Evolutionary conservation across 1,140 invertebrate species (phyloP).

Genomic region (Philotrypesis tridentata): DNA sequence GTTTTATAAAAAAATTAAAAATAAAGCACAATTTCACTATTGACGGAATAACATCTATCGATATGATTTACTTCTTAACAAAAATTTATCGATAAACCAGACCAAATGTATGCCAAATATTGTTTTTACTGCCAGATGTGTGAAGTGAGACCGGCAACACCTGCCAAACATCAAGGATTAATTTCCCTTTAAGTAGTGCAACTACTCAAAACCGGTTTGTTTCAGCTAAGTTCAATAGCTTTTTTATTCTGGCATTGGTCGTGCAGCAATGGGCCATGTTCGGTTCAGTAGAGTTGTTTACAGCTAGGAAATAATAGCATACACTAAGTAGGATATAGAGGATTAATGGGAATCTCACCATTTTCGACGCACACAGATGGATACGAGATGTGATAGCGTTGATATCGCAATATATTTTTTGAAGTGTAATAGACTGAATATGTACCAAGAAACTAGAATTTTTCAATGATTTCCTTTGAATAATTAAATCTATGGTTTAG

Average conservation of each 20-base stretch:
- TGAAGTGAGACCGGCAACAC: slow-evolving; percentile 70
- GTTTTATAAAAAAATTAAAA: slow-evolving; percentile 3
- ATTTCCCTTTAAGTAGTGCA: slow-evolving; percentile 55
- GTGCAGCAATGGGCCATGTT: slow-evolving; percentile 66
- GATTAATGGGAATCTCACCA: slow-evolving; percentile 73
- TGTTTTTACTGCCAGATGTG: slow-evolving; percentile 64
- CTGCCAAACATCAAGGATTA: slow-evolving; percentile 68
- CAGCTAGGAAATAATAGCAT: slow-evolving; percentile 72
- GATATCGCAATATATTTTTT: slow-evolving; percentile 66
- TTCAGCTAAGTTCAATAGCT: slow-evolving; percentile 64
- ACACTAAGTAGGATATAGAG: slow-evolving; percentile 69
- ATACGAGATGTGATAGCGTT: slow-evolving; percentile 72
- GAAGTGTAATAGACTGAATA: slow-evolving; percentile 50
- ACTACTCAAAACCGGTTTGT: slow-evolving; percentile 60
- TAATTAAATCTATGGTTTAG: not conserved
- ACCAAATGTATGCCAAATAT: slow-evolving; percentile 66
- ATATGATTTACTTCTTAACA: slow-evolving; percentile 56
- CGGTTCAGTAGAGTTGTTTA: slow-evolving; percentile 69
- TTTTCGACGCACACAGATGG: slow-evolving; percentile 73
- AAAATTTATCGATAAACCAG: slow-evolving; percentile 66
- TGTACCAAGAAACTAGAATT: slow-evolving; percentile 18
- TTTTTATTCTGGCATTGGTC: slow-evolving; percentile 65
- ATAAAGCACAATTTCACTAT: not conserved
- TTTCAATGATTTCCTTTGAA: slow-evolving; percentile 41
- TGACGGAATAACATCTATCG: not conserved